These are phyloP conservation scores for Gymnocypris eckloni DNA, from an alignment of 2,797 vertebrate species.

Conservation along the genomic window DNA sequence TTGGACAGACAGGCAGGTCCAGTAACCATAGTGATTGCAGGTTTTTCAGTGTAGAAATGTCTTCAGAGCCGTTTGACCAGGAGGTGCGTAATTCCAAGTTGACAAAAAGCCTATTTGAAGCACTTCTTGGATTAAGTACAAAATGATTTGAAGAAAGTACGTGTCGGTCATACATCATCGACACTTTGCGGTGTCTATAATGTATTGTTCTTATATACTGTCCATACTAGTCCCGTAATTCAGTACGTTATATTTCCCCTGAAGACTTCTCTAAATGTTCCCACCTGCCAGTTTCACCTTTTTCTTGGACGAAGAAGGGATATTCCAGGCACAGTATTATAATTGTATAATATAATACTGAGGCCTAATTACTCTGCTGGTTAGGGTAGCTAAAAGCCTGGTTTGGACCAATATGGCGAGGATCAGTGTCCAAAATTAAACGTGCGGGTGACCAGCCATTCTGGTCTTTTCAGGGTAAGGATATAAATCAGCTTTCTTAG, in stretches of 20 bases:
- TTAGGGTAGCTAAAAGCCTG: constrained; percentile 20
- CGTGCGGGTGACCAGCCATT: neutral
- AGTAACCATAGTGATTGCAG: constrained; percentile 66
- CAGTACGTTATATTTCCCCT: constrained; percentile 10
- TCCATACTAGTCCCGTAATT: constrained; percentile 7
- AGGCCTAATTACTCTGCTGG: constrained; percentile 2
- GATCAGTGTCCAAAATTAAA: neutral
- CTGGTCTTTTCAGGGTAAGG: neutral
- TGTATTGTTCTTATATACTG: constrained; percentile 63
- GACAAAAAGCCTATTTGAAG: constrained; percentile 62
- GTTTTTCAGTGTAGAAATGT: constrained; percentile 31
- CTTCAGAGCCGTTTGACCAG: constrained; percentile 61
- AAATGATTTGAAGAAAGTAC: constrained; percentile 70
- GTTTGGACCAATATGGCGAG: constrained; percentile 12
- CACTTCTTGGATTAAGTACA: constrained; percentile 9
- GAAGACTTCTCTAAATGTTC: constrained; percentile 15
- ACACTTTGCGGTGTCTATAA: constrained; percentile 51
- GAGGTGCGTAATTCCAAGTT: constrained; percentile 71
- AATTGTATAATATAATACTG: constrained; percentile 15
- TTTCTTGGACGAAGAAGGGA: constrained; percentile 22
- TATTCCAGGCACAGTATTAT: constrained; percentile 29
- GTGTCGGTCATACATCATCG: constrained; percentile 73
- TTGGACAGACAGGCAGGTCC: constrained; percentile 70
- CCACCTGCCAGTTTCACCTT: constrained; percentile 27
- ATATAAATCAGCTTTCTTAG: neutral